These are phyloP conservation scores for Chaetodon auriga DNA, from an alignment of 2,113 vertebrate genomes.

Conservation along the genomic window DNA sequence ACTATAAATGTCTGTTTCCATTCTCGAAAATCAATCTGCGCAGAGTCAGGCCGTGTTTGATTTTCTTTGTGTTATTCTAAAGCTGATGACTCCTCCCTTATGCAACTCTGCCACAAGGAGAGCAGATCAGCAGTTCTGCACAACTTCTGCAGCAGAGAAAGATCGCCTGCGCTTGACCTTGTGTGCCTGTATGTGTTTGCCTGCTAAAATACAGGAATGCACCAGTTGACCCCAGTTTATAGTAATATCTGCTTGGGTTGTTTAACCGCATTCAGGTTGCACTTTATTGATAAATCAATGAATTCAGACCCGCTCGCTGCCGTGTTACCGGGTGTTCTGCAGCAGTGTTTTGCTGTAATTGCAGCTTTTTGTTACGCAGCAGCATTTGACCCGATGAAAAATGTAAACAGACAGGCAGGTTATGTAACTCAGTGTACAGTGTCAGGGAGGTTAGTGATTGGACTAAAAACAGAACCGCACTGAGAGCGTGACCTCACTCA, in stretches of 20 bases:
- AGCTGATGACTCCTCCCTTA: constrained; percentile 71
- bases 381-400: constrained; percentile 75
- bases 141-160: constrained; percentile 26
- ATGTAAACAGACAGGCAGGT: constrained; percentile 77
- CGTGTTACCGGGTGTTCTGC: constrained; percentile 14
- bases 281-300: constrained; percentile 40
- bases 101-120: constrained; percentile 53
- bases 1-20: constrained; percentile 69
- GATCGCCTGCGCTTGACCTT: constrained; percentile 58
- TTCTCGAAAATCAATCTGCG: constrained; percentile 65
- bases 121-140: constrained; percentile 54
- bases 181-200: constrained; percentile 43
- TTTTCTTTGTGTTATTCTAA: constrained; percentile 68
- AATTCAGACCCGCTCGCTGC: constrained; percentile 6
- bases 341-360: constrained; percentile 58
- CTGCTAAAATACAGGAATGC: constrained; percentile 37
- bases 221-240: constrained; percentile 34
- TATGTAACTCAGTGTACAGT: constrained; percentile 71
- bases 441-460: constrained; percentile 61
- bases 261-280: constrained; percentile 7
- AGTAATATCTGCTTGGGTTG: background rate
- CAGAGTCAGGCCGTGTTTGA: constrained; percentile 47
- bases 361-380: constrained; percentile 65
- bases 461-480: constrained; percentile 64
- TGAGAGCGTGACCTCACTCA: constrained; percentile 55